Base-by-base conservation (phyloP, 2,797 vertebrate species). In the Enoplosus armatus region DNA sequence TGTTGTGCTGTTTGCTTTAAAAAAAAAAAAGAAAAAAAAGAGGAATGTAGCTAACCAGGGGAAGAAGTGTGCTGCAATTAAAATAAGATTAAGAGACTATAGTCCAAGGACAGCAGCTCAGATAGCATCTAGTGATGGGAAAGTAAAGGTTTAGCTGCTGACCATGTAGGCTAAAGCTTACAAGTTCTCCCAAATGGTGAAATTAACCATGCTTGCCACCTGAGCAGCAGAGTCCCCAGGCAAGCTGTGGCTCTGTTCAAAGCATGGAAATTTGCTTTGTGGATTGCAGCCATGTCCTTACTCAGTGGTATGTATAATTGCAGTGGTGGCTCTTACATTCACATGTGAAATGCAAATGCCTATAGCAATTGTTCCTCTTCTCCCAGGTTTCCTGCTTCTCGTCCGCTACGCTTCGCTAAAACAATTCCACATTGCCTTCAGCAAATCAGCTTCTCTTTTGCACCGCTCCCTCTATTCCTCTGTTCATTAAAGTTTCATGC, bases 401-500 rank as follows among this genome's bases (percentile, higher is more conserved):
- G 83, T 86, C 82, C 82, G 88, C 91, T 87, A 87, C 79, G 90
- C 90, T 94, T 90, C 87, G 83, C 85, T 91, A 90, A 93, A 95
- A 93, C 91, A 94, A 93, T 93, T 94, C 93, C 92, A 92, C 89
- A 89, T 85, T 3, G 91, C 95, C 93, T 89, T 90, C 80, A 94
- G 93, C 91, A 51, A 89, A 93, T 89, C 86, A 79, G 85, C 90
- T 81, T 86, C 84, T 90, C 89, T 88, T 90, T 89, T 69, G 76
- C 86, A 39, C 39, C 7, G 45, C 87, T 85, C 80, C 74, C 80
- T 85, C 83, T 83, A 59, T 90, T 89, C 83, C 85, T 80, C 85
- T 71, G 51, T 87, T 93, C 92, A 95, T 95, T 94, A 95, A 95
- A 94, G 85, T 94, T 95, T 94, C 86, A 95, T 95, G 85, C 22